Percentiles rank a stretch among this genome's conserved stretches.
Evolutionary conservation across 2,113 vertebrate species (phyloP).

Genomic region (Oreochromis spilurus): DNA sequence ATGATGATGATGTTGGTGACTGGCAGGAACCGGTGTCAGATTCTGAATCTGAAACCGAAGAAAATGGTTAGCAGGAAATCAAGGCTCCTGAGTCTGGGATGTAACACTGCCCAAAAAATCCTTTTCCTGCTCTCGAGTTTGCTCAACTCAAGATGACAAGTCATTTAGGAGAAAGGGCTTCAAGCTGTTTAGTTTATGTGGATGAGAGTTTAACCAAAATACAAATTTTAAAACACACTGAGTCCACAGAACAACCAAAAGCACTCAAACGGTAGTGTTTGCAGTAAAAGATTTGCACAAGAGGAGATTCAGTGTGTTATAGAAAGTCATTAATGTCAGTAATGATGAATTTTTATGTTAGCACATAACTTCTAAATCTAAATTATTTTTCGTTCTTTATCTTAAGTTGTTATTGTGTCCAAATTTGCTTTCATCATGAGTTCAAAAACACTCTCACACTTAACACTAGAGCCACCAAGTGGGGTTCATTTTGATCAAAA

Average conservation of each 20-base stretch:
- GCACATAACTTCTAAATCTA: background rate
- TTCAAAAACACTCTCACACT: accelerated
- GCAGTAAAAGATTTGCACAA: background rate
- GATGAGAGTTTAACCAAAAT: background rate
- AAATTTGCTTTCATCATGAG: background rate
- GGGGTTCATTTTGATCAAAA: no score
- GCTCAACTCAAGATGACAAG: background rate
- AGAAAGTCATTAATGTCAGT: background rate
- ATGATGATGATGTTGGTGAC: background rate
- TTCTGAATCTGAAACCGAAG: background rate
- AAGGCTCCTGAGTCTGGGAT: background rate
- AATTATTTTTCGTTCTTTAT: background rate
- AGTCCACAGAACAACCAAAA: background rate
- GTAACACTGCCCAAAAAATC: background rate
- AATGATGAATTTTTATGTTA: background rate
- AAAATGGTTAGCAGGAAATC: background rate
- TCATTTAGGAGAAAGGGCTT: background rate
- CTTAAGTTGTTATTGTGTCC: background rate
- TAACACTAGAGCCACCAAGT: no score
- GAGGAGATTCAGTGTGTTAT: background rate
- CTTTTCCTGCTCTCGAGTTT: background rate
- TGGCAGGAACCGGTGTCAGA: background rate
- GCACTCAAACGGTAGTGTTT: background rate
- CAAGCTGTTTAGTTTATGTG: background rate
- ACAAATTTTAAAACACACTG: background rate